These are phyloP conservation scores for Cryptophagus acutangulus DNA, from an alignment of 2,888 invertebrate genomes.

Conservation along the genomic window DNA sequence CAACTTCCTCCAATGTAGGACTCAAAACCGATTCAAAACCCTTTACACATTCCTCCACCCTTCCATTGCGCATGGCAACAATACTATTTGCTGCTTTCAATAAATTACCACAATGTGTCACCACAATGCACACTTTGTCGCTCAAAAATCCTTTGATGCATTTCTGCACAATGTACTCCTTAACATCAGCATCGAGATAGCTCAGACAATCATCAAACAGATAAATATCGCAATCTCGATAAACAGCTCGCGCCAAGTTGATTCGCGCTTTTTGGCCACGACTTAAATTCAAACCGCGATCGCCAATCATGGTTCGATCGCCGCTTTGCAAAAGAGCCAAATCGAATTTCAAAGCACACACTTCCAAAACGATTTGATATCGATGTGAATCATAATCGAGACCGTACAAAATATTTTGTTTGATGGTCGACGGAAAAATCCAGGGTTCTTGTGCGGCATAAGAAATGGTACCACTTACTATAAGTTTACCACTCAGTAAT, in stretches of 20 bases:
- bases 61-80: too few relatives aligned
- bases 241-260: conserved; percentile 69
- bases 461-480: conserved; percentile 49
- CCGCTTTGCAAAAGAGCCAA: conserved; percentile 48
- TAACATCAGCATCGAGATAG: conserved; percentile 71
- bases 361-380: conserved; percentile 57
- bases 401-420: conserved; percentile 75
- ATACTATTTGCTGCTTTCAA: too few relatives aligned
- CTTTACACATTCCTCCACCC: too few relatives aligned
- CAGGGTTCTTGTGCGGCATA: conserved; percentile 62
- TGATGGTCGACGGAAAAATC: conserved; percentile 55
- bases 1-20: too few relatives aligned
- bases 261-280: conserved; percentile 77
- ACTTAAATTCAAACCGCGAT: conserved; percentile 70
- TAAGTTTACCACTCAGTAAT: conserved; percentile 34
- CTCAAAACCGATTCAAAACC: too few relatives aligned
- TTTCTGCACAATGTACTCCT: conserved; percentile 63
- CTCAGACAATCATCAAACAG: conserved; percentile 76
- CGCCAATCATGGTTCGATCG: conserved; percentile 73
- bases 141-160: conserved; percentile 40
- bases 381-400: conserved; percentile 53
- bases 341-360: conserved; percentile 61
- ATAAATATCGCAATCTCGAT: conserved; percentile 70
- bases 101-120: conserved; percentile 25
- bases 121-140: conserved; percentile 30